Evolutionary conservation across 2,888 invertebrate species (phyloP).

Genomic region (Oscheius sp.): DNA sequence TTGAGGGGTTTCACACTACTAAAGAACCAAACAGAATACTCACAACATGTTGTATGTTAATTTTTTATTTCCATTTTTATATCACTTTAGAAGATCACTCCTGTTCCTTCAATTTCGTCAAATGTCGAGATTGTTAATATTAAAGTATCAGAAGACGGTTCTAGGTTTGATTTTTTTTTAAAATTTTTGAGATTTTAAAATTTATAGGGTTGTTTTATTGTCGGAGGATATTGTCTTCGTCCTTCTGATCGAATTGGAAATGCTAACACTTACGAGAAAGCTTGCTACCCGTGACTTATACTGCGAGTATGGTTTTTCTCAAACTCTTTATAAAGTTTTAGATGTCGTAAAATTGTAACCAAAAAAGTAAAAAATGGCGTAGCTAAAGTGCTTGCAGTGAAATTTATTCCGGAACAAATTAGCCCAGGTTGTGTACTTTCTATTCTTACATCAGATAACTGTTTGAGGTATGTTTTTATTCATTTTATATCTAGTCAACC

Average conservation of each 20-base stretch:
- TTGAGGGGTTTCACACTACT: neutral
- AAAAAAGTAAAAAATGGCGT: neutral
- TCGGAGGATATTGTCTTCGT: neutral
- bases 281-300: neutral
- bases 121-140: neutral
- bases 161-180: neutral
- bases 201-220: neutral
- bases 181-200: neutral
- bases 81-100: slow-evolving; percentile 1
- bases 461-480: neutral
- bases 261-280: neutral
- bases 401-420: neutral
- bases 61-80: neutral
- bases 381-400: neutral
- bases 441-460: slow-evolving; percentile 6
- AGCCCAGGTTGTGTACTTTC: neutral
- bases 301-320: neutral
- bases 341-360: neutral
- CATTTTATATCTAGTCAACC: neutral
- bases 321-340: neutral
- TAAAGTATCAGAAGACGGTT: neutral
- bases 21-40: neutral
- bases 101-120: neutral
- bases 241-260: neutral
- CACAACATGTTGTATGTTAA: slow-evolving; percentile 1